These are phyloP conservation scores for Ornithoptera priamus DNA, from an alignment of 2,888 invertebrate genomes.

Conservation along the genomic window DNA sequence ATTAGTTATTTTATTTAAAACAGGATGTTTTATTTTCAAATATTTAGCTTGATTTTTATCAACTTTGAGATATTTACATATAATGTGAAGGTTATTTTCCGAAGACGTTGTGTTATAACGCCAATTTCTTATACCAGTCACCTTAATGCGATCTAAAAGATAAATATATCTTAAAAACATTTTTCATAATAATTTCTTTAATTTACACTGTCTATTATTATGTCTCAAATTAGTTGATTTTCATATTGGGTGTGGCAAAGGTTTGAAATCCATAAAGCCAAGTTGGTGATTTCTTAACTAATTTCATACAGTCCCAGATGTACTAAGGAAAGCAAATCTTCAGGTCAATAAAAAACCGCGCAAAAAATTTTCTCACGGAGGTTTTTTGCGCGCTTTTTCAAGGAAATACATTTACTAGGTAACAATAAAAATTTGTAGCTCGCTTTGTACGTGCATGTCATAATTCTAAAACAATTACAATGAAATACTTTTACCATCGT, in stretches of 20 bases:
- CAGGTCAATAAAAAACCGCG: no score
- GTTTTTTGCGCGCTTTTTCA: no score
- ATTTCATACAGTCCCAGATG: no score
- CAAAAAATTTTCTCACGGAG: no score
- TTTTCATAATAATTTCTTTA: neutral
- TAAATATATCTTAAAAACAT: slow-evolving; percentile 14
- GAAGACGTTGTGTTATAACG: slow-evolving; percentile 18
- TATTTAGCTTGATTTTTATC: slow-evolving; percentile 54
- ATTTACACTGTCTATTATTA: neutral
- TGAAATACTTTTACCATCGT: no score
- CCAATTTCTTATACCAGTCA: slow-evolving; percentile 22
- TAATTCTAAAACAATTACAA: no score
- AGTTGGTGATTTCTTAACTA: no score
- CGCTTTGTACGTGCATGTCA: no score
- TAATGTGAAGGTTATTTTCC: slow-evolving; percentile 36
- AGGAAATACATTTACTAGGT: no score
- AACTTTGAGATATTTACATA: slow-evolving; percentile 56
- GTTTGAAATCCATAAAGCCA: no score
- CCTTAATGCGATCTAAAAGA: slow-evolving; percentile 13
- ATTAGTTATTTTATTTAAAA: slow-evolving; percentile 52
- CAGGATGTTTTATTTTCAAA: slow-evolving; percentile 59
- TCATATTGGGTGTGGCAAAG: neutral
- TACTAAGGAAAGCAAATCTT: no score
- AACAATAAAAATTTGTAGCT: no score
- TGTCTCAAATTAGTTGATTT: neutral